Percentiles rank a stretch among this genome's conserved stretches.
These are phyloP conservation scores for Lordiphosa stackelbergi DNA, from an alignment of 1,140 invertebrate genomes.

Conservation along the genomic window DNA sequence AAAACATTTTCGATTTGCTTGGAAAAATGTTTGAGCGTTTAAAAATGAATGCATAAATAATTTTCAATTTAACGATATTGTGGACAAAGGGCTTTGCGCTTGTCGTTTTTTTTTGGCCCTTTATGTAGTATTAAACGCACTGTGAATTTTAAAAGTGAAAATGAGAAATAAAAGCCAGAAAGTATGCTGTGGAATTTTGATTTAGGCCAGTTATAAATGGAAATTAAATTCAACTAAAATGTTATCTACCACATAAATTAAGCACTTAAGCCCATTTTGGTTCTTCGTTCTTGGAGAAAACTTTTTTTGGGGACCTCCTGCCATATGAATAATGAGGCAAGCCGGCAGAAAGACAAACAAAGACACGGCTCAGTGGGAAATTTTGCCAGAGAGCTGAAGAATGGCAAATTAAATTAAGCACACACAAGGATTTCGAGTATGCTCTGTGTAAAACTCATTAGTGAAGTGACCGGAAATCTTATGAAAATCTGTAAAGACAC, in stretches of 20 bases:
- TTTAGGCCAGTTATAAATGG: no score
- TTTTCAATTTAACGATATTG: slow-evolving; percentile 4
- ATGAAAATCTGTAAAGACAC: slow-evolving; percentile 55
- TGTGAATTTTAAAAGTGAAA: slow-evolving; percentile 37
- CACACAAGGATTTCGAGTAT: slow-evolving; percentile 40
- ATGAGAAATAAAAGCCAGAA: slow-evolving; percentile 1
- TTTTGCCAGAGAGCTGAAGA: slow-evolving; percentile 39
- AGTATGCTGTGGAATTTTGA: no score
- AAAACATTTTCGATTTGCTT: slow-evolving; percentile 14
- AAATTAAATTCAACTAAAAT: slow-evolving; percentile 21
- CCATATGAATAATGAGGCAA: slow-evolving; percentile 27
- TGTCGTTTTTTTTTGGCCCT: background rate
- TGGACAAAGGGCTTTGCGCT: no score
- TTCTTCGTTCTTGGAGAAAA: no score
- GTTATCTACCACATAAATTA: slow-evolving; percentile 44
- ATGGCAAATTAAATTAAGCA: slow-evolving; percentile 67
- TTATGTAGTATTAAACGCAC: no score
- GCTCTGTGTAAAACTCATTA: slow-evolving; percentile 71
- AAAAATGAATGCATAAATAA: slow-evolving; percentile 29
- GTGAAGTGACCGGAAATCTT: slow-evolving; percentile 74
- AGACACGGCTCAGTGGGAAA: slow-evolving; percentile 49
- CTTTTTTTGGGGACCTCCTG: no score
- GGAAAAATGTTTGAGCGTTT: slow-evolving; percentile 16
- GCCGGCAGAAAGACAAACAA: slow-evolving; percentile 43
- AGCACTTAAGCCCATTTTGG: slow-evolving; percentile 35